phyloP scores from a whole-genome alignment of 2,113 vertebrate genomes.

The Ranitomeya variabilis region DNA sequence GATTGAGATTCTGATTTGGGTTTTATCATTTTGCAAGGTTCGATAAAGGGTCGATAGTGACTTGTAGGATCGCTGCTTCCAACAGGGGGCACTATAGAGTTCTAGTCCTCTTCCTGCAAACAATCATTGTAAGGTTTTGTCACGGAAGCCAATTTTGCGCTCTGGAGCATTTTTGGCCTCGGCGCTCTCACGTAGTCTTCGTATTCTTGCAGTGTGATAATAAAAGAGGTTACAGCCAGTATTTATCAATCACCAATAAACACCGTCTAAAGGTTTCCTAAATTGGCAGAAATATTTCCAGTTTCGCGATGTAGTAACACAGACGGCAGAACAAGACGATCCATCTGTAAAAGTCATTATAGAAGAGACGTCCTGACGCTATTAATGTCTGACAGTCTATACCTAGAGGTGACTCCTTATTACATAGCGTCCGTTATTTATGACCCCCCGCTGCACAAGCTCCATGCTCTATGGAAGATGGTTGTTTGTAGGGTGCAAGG shows the following conservation, averaged over 20 bases:
- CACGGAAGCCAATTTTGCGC: neutral
- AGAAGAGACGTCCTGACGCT: neutral
- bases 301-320: neutral
- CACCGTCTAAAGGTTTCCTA: neutral
- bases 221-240: neutral
- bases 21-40: too few species aligned
- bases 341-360: neutral
- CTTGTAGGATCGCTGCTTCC: too few species aligned
- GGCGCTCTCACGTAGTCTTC: neutral
- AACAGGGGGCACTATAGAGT: too few species aligned
- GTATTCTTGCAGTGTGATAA: neutral
- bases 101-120: too few species aligned
- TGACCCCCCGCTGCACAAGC: neutral
- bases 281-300: neutral
- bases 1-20: too few species aligned
- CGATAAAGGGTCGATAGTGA: too few species aligned
- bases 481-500: neutral
- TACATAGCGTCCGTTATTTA: neutral
- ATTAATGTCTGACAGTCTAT: neutral
- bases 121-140: too few species aligned
- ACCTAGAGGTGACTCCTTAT: neutral
- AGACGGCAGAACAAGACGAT: neutral
- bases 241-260: neutral
- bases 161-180: neutral
- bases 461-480: neutral